Base-by-base conservation (phyloP, 1,140 invertebrate species). In the Hylyphantes graminicola region DNA sequence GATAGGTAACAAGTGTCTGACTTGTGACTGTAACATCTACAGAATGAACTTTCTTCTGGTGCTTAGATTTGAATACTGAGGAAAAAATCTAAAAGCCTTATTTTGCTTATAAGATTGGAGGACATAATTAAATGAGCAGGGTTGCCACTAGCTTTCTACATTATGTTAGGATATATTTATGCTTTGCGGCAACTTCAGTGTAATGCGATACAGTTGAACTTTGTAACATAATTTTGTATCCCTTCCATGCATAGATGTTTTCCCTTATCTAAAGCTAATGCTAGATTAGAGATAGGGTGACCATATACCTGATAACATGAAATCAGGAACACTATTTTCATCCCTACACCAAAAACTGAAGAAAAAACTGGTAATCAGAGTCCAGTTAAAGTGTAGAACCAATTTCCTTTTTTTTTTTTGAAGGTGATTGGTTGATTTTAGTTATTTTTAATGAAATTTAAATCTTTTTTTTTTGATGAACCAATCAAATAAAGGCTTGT, bases 51-150 rank as follows among this genome's bases (percentile, higher is more conserved):
- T 75, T 75, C 67, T 51, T 67, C 59, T 83, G 80, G 72, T 83
- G 72, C 79, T 81, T 81, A 65, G 21, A 74, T 83, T 83, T 51
- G 53, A 83, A 21, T 65, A 73, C 57, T 65, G 35, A 73, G 50
- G 54, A 83, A 54, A 15, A 51, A 83, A 83, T 75, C 70, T 74
- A 83, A 83, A 83, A 50, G 80, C 80, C 80, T 83, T 83, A 83
- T 65, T 83, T 83, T 83, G 80, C 80, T 74, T 83, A 83, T 64
- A 75, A 54, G 73, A 64, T 83, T 67, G 55, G 53, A 54, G 35
- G n/a, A 83, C 61, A 75, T 83, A 11, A 63, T 73, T 50, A 19
- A 63, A 83, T n/a, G 48, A 64, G 55, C 19, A 67, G 17, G 57
- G 53, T 50, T 70, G 65, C 64, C 13, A 83, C 70, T 35, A 50